Base-by-base conservation (phyloP, 2,113 vertebrate species). In the Alaudala cheleensis region DNA sequence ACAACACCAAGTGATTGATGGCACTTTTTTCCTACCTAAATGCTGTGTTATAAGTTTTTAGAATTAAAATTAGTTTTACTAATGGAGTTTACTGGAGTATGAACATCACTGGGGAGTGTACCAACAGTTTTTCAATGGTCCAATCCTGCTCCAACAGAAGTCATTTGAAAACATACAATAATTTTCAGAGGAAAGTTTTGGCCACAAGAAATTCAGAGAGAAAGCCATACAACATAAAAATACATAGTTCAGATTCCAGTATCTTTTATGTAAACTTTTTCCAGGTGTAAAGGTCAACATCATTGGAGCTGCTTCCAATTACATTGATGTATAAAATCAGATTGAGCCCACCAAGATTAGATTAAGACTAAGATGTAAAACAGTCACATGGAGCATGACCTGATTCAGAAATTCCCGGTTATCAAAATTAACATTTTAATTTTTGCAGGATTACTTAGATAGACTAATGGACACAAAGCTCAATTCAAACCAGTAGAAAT, bases 1-100 rank as follows among this genome's bases (percentile, higher is more conserved):
- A 88, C 58, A 93, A 86, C 85, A 71, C 12, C 69, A 74, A 92
- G 67, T 90, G 87, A 97, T 85, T 85, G 93, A 96, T 94, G 60
- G 37, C 26, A 71, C 53, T 49, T 86, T 87, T 88, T 91, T 70
- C 34, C 40, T 66, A 62, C 51, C 56, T 94, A 93, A 95, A 70
- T 74, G 57, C 56, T 74, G 53, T 56, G 51, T 83, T 92, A 25
- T 14, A 90, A 80, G 50, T 78, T 67, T 77, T 96, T 81, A 94
- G 88, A 88, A 93, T 86, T 86, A 77, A 96, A 96, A 88, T 93
- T 78, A 49, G 13, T 40, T 90, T 90, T 90, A 81, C 82, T 90
- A 81, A 92, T 83, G 85, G 73, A 84, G 72, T 81, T 95, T 86
- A 61, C 49, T 81, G 76, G 56, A 78, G n/a, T 83, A 78, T 88